Evolutionary conservation across 2,113 vertebrate genomes (phyloP).

Genomic region (Pterocles orientalis): DNA sequence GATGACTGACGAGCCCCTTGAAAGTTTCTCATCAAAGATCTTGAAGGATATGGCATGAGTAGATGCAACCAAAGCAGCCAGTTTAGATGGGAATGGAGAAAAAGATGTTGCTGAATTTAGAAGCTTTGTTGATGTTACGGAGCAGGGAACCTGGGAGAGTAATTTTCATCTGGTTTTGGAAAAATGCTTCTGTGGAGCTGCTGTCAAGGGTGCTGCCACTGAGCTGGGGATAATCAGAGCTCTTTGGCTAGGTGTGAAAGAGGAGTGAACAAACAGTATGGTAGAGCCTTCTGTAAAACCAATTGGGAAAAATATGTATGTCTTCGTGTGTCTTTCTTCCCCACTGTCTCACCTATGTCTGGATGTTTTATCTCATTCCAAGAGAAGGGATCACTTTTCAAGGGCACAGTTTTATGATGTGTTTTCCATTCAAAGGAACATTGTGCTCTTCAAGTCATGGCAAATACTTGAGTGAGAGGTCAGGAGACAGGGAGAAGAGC

Average conservation of each 20-base stretch:
- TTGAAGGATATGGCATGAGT: neutral
- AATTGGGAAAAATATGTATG: neutral
- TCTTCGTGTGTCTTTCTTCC: neutral
- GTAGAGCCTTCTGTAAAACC: neutral
- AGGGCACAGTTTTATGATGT: neutral
- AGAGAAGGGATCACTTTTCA: neutral
- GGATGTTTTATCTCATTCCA: neutral
- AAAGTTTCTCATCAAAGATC: neutral
- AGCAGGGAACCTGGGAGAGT: neutral
- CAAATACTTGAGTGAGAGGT: neutral
- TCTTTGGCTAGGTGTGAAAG: accelerated
- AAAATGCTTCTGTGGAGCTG: neutral
- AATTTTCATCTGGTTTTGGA: neutral
- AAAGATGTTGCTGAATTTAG: neutral
- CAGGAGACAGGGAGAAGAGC: neutral
- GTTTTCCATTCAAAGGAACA: neutral
- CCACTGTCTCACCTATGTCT: accelerated
- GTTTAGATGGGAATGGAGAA: neutral
- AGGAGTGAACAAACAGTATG: neutral
- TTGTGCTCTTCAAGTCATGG: neutral
- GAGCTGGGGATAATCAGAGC: neutral
- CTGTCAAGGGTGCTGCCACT: neutral
- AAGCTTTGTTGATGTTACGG: neutral
- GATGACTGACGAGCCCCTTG: neutral
- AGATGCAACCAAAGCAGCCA: neutral